Evolutionary conservation across 2,888 invertebrate species (phyloP), one percentile per base, ranked within the genome.

Genomic region (Terebella lapidaria): DNA sequence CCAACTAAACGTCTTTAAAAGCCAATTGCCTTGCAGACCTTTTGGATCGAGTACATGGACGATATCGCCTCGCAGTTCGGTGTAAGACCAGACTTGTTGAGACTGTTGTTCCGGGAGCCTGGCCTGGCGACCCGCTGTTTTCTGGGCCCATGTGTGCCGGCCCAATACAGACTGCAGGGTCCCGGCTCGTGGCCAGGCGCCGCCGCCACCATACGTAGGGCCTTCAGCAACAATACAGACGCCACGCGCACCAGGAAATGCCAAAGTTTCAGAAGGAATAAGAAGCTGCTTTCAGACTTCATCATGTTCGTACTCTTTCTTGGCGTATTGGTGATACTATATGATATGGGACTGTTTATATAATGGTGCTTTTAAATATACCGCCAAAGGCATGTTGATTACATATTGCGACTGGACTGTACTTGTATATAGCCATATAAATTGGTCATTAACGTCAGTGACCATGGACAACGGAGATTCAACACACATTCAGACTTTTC

Each of bases 1-100:
- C n/a, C n/a, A n/a, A n/a, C n/a, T n/a, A n/a, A n/a, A n/a, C n/a
- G n/a, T n/a, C n/a, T n/a, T n/a, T n/a, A n/a, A n/a, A n/a, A n/a
- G n/a, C n/a, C n/a, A n/a, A n/a, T n/a, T 27, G 56, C 25, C 5
- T 69, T 68, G 30, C 70, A 77, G 76, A 74, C 75, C 18, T 75
- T 72, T 62, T 78, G 77, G 77, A 72, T 78, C 3, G 67, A 70
- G 1, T 74, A 74, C 64, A 78, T 78, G 78, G 78, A 78, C 63
- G 71, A 73, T 24, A 65, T 78, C 4, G 76, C 77, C 1, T 30
- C 58, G 2, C 58, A 71, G 56, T 70, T 77, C 26, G 75, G 75
- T 1, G 74, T 62, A 1, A 66, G 65, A 42, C 78, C 78, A 1
- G 61, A 72, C 56, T 49, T 78, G n/a, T 56, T 58, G 47, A 51